Evolutionary conservation across 2,797 vertebrate species (phyloP).

Genomic region (Podarcis siculus): DNA sequence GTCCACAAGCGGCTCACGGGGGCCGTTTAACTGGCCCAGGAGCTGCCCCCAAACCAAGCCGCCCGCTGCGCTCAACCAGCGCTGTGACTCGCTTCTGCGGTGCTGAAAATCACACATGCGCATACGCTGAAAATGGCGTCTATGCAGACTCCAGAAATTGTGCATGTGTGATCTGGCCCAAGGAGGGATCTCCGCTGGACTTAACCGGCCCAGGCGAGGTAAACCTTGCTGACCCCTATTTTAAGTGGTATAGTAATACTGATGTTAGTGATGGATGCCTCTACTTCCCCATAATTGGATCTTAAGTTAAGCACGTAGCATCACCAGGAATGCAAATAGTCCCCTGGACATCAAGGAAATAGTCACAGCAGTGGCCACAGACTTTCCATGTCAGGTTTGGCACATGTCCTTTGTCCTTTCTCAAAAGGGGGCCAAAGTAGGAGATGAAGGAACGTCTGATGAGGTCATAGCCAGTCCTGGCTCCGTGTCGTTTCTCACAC

Average conservation of each 20-base stretch:
- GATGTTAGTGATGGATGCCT: not conserved
- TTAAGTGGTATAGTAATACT: not conserved
- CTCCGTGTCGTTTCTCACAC: not conserved
- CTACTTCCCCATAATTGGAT: not conserved
- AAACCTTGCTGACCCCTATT: not conserved
- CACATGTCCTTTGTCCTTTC: not conserved
- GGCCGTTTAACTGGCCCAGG: too few species aligned
- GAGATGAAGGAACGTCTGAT: not conserved
- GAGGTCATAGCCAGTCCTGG: slow-evolving; percentile 2
- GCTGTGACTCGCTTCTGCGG: too few species aligned
- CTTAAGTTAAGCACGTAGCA: not conserved
- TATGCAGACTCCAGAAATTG: too few species aligned
- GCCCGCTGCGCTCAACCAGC: too few species aligned
- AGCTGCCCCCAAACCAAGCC: too few species aligned
- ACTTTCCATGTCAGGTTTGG: not conserved
- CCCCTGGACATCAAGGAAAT: not conserved
- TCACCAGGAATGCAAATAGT: not conserved
- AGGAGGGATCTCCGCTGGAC: too few species aligned
- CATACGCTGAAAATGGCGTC: too few species aligned
- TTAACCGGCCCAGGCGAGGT: too few species aligned
- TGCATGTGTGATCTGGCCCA: rapidly evolving
- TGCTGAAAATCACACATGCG: too few species aligned
- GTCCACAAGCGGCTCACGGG: too few species aligned
- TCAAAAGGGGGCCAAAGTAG: not conserved
- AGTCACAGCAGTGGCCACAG: not conserved